Evolutionary conservation across 2,113 vertebrate species (phyloP).

Genomic region (Tachuris rubrigastra): DNA sequence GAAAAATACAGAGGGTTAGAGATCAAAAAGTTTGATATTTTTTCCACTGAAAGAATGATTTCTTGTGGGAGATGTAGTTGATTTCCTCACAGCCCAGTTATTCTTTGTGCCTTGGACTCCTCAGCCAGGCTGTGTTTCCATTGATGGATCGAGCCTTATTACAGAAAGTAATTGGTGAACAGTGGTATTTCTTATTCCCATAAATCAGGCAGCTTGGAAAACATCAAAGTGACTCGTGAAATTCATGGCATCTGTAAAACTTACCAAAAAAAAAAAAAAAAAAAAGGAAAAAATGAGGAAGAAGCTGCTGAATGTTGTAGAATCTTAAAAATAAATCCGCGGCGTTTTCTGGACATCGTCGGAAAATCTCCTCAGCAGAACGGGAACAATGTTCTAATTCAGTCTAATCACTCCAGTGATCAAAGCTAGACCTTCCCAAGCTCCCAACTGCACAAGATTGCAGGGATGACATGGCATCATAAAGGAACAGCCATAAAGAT

Average conservation of each 20-base stretch:
- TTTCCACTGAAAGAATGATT: conserved; percentile 9
- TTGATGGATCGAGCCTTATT: not conserved
- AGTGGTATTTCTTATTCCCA: conserved; percentile 23
- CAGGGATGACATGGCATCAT: conserved; percentile 20
- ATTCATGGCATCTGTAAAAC: not conserved
- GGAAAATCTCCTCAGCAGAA: conserved; percentile 46
- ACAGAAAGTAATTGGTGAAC: conserved; percentile 6
- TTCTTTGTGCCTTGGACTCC: not conserved
- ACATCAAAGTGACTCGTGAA: conserved; percentile 28
- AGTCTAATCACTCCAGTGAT: conserved; percentile 50
- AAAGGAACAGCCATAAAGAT: conserved; percentile 32
- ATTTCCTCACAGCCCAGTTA: conserved; percentile 2
- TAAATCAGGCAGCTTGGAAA: conserved; percentile 35
- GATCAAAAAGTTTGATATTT: conserved; percentile 11
- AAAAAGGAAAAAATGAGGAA: not conserved
- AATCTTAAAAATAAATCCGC: conserved; percentile 7
- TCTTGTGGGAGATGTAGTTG: not conserved
- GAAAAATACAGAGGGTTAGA: not conserved
- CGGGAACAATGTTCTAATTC: conserved; percentile 40
- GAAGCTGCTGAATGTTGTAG: conserved; percentile 10
- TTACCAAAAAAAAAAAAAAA: not conserved
- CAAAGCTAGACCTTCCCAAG: conserved; percentile 62
- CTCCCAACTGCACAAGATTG: conserved; percentile 4
- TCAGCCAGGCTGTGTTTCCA: not conserved
- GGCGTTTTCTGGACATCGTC: not conserved